Base-by-base conservation (phyloP, 2,113 vertebrate species). In the Macaca mulatta region DNA sequence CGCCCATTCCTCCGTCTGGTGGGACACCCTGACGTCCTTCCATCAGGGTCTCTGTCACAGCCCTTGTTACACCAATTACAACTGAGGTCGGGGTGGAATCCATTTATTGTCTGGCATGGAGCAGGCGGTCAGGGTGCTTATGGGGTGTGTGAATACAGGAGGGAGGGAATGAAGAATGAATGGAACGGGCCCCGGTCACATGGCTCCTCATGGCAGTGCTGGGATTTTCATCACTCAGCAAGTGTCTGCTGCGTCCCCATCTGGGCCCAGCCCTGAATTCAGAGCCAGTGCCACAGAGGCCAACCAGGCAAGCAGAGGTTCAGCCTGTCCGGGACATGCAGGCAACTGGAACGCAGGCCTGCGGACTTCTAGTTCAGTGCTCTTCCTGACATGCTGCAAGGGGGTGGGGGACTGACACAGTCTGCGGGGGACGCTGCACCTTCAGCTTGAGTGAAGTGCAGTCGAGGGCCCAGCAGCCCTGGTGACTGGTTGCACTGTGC, bases 111-210 rank as follows among this genome's bases (percentile, higher is more conserved):
- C n/a, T 55, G 69, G 32, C 43, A 4, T 3, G 3, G 59, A 35
- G 55, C 27, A 13, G 57, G 48, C 13, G 4, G 23, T 16, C 48
- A 5, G 59, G 18, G 32, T 88, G 45, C 70, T 79, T 17, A 3
- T 1, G 6, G 45, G 25, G 69, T 48, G 7, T n/a, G 2, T 27
- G 89, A 40, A 30, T 25, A 11, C 17, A 40, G 1, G 48, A 80
- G 45, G 77, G 77, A 75, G 32, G 10, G 55, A 45, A 38, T 8
- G 16, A 59, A 23, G 57, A n/a, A 10, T 45, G 85, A 55, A 3
- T 16, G 48, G 48, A 35, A 11, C 4, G 10, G 1, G 3, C 6
- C 20, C 0, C 38, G 25, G n/a, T 1, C 43, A 38, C 6, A 0
- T 0, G 1, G 78, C 61, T 52, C n/a, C 70, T 89, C 2, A 2